These are phyloP conservation scores for Caenorhabditis doughertyi DNA, from an alignment of 2,888 invertebrate genomes.

Conservation along the genomic window DNA sequence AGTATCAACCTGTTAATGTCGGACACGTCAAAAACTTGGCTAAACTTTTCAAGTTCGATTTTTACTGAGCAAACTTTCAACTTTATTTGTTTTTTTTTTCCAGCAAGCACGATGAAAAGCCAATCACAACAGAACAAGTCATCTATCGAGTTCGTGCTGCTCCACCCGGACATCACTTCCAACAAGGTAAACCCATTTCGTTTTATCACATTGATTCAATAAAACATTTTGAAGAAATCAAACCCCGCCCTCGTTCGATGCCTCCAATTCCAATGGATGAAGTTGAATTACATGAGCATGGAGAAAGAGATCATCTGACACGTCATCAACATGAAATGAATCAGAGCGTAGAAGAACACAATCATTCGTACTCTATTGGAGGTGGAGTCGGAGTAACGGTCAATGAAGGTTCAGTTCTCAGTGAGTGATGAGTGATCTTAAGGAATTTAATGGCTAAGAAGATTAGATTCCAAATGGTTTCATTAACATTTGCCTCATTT, in stretches of 20 bases:
- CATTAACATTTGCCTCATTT: conserved; percentile 4
- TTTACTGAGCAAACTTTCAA: not conserved
- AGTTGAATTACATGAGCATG: conserved; percentile 58
- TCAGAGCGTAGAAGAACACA: not conserved
- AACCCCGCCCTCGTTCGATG: conserved; percentile 42
- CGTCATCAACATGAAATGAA: conserved; percentile 40
- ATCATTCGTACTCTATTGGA: conserved; percentile 6
- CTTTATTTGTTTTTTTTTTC: not conserved
- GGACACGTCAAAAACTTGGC: conserved; percentile 61
- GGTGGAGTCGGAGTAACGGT: conserved; percentile 12
- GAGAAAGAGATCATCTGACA: conserved; percentile 45
- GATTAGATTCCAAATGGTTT: not conserved
- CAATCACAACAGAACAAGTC: conserved; percentile 56
- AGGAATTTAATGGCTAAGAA: too few relatives aligned
- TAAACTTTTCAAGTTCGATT: conserved; percentile 50
- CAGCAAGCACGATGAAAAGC: conserved; percentile 60
- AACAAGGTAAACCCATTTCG: conserved; percentile 20
- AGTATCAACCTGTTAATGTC: conserved; percentile 35
- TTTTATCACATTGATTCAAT: not conserved
- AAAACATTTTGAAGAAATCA: conserved; percentile 24
- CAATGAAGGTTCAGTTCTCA: not conserved
- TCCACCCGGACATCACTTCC: conserved; percentile 54
- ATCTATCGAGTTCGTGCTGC: conserved; percentile 46
- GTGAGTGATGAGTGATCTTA: too few relatives aligned
- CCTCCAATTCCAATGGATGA: conserved; percentile 63